Conservation (phyloP, 2,888 invertebrate genomes). For the Cryptocephalus primarius region DNA sequence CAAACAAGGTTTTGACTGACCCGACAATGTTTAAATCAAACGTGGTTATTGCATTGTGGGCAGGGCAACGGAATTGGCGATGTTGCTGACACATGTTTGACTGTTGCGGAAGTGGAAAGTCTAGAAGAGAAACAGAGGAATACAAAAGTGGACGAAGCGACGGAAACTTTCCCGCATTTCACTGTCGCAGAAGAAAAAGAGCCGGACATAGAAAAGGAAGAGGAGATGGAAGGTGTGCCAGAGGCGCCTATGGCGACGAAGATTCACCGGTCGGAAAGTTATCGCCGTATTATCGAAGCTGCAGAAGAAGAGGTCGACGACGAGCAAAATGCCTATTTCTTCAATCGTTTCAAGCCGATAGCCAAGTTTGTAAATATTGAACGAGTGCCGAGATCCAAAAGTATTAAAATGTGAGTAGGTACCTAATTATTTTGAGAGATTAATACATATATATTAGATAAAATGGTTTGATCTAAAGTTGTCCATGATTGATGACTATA, state of each 20-base stretch:
- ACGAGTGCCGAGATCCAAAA: constrained; percentile 29
- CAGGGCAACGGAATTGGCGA: constrained; percentile 40
- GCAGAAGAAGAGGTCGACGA: constrained; percentile 22
- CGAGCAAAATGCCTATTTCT: constrained; percentile 25
- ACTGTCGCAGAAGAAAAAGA: constrained; percentile 23
- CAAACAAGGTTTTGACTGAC: too few relatives aligned
- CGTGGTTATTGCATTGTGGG: constrained; percentile 32
- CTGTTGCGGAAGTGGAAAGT: constrained; percentile 34
- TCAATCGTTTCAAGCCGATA: constrained; percentile 33
- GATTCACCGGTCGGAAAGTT: constrained; percentile 43
- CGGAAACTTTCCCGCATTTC: constrained; percentile 6
- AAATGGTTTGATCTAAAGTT: neutral
- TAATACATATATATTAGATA: neutral
- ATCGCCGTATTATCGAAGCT: constrained; percentile 35
- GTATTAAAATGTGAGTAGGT: constrained; percentile 31
- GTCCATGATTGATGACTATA: neutral
- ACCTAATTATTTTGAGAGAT: neutral
- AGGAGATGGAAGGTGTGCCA: constrained; percentile 1
- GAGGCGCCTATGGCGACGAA: constrained; percentile 42
- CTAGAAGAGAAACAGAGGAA: constrained; percentile 6
- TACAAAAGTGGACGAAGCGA: constrained; percentile 4
- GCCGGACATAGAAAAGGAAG: neutral
- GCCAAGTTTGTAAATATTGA: constrained; percentile 35
- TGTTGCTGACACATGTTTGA: constrained; percentile 44
- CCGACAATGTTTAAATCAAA: too few relatives aligned